A percentile compares a stretch with the other conserved stretches of the same genome.
phyloP scores from a whole-genome alignment of 2,797 vertebrate genomes.

The Adrianichthys oophorus region DNA sequence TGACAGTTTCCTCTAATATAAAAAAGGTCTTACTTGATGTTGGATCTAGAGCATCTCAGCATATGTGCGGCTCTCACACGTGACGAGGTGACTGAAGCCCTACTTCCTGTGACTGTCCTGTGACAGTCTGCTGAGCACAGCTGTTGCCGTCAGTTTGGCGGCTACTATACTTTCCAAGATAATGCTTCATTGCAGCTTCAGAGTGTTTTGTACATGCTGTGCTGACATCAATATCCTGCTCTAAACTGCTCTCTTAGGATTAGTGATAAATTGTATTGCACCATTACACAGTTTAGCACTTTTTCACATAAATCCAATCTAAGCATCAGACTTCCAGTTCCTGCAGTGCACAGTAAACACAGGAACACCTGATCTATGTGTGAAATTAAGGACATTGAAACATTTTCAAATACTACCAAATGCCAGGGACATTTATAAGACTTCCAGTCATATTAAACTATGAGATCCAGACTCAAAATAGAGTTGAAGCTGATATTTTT shows the following conservation, averaged over 20 bases:
- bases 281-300: neutral
- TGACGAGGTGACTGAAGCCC: constrained; percentile 28
- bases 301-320: too few species aligned
- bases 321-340: too few species aligned
- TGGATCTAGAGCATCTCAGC: constrained; percentile 36
- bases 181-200: neutral
- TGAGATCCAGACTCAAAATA: too few species aligned
- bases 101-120: constrained; percentile 23
- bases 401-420: too few species aligned
- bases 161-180: constrained; percentile 1
- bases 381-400: too few species aligned
- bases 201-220: constrained; percentile 8
- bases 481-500: too few species aligned
- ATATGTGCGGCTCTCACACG: constrained; percentile 33
- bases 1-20: constrained; percentile 44
- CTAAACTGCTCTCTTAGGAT: neutral
- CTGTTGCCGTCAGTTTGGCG: constrained; percentile 28
- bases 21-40: constrained; percentile 33
- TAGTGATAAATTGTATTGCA: neutral
- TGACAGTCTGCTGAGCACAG: constrained; percentile 33
- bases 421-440: too few species aligned
- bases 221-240: neutral
- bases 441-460: too few species aligned
- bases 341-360: too few species aligned
- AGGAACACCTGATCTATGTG: too few species aligned